These are phyloP conservation scores for Pangasianodon hypophthalmus DNA, from an alignment of 2,113 vertebrate genomes.

Conservation along the genomic window DNA sequence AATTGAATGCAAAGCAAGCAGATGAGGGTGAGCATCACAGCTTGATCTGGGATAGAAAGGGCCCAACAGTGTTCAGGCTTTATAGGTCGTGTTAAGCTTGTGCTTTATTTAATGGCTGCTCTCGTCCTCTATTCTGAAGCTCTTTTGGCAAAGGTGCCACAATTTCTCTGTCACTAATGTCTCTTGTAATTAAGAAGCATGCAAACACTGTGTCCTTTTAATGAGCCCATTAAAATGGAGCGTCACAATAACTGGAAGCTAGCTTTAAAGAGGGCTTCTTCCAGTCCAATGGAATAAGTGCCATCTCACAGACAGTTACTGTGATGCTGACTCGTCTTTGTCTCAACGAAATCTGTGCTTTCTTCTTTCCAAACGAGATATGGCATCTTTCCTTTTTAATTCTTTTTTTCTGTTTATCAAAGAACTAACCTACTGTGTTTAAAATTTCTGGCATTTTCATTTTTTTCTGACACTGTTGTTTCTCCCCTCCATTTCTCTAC, in stretches of 20 bases:
- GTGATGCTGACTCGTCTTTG: constrained; percentile 15
- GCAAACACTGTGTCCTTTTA: constrained; percentile 12
- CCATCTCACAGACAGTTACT: constrained; percentile 34
- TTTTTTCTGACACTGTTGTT: constrained; percentile 47
- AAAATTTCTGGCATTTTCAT: constrained; percentile 26
- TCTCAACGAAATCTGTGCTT: constrained; percentile 29
- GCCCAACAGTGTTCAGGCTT: constrained; percentile 20
- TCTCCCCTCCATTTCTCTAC: constrained; percentile 19
- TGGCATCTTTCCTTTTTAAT: constrained; percentile 56
- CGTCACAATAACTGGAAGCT: constrained; percentile 9
- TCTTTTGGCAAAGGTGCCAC: neutral
- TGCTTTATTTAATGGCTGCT: constrained; percentile 41
- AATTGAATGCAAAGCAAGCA: constrained; percentile 18
- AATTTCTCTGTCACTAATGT: constrained; percentile 4
- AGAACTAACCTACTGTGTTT: constrained; percentile 47
- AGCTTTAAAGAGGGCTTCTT: constrained; percentile 30
- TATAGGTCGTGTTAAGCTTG: constrained; percentile 43
- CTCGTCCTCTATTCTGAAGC: constrained; percentile 13
- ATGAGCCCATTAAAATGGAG: constrained; percentile 18
- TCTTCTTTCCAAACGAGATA: constrained; percentile 57
- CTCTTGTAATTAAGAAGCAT: constrained; percentile 22
- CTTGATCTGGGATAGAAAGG: constrained; percentile 21
- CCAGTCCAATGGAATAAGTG: constrained; percentile 48
- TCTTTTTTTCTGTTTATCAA: constrained; percentile 46
- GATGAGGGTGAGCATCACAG: constrained; percentile 1